Base-by-base conservation (phyloP, 92 coral and sea anemone genomes). In the Virgularia gustaviana region DNA sequence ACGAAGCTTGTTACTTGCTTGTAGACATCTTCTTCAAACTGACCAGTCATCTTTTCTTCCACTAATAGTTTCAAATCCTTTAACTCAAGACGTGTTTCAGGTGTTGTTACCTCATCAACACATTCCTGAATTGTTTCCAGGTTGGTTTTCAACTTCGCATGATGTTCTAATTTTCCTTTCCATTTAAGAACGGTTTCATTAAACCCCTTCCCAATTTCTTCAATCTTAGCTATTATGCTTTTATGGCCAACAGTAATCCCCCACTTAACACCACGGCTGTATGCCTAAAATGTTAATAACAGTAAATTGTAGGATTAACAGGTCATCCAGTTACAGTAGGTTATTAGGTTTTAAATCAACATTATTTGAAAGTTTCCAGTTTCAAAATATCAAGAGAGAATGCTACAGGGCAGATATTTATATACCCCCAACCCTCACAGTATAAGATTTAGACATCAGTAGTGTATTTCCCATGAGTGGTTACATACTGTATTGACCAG, bases 161-260 rank as follows among this genome's bases (percentile, higher is more conserved):
- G 83, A 34, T 72, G 76, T 60, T 86, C 87, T 36, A 82, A 33
- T 15, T 82, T 39, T 3, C 39, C 57, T 63, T 82, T 82, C 87
- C 87, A 82, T 9, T 61, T 51, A 18, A 65, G 54, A 16, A 82
- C 83, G 20, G 62, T 67, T 39, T 16, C 16, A 53, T 78, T 77
- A 70, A 73, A 83, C 36, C 41, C 67, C 32, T 63, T 65, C 8
- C 90, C 90, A 79, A 85, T 62, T 44, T 80, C 86, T 39, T 81
- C 86, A 13, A 85, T 60, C 55, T 86, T 86, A n/a, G 39, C 62
- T 33, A 76, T 76, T 2, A 32, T 45, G 31, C 72, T 62, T 19
- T 72, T 76, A 36, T 76, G 73, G 33, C 73, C 64, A 47, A 62
- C 63, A n/a, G 81, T 63, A 18, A 76, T 27, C 10, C 81, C 81